phyloP scores from a whole-genome alignment of 2,888 invertebrate species.

The Ophion ellenae region DNA sequence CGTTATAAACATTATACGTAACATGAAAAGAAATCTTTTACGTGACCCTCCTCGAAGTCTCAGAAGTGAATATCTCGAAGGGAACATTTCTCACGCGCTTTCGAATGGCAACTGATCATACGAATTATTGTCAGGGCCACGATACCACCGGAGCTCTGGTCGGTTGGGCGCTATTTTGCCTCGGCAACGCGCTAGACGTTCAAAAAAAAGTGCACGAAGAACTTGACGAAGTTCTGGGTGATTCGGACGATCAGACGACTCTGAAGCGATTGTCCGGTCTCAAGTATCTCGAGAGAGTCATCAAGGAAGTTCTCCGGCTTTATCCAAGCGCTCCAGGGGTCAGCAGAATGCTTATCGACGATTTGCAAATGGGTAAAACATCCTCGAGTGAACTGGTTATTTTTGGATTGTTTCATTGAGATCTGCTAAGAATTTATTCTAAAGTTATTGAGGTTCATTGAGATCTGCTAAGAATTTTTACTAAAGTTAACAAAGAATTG shows the following conservation, averaged over 20 bases:
- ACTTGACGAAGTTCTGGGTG: conserved; percentile 82
- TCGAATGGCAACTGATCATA: neutral
- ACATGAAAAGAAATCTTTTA: too few species aligned
- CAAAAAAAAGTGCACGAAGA: conserved; percentile 76
- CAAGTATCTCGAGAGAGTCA: conserved; percentile 78
- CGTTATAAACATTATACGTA: too few species aligned
- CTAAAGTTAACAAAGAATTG: too few species aligned
- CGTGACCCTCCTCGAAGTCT: too few species aligned
- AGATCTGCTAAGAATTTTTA: too few species aligned
- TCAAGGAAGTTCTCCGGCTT: conserved; percentile 86
- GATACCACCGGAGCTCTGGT: conserved; percentile 85
- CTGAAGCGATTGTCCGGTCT: conserved; percentile 78
- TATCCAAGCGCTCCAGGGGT: conserved; percentile 85
- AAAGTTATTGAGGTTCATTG: too few species aligned
- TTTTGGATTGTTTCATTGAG: too few species aligned
- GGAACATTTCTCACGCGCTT: too few species aligned
- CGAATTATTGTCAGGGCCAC: conserved; percentile 81
- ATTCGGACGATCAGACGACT: conserved; percentile 73
- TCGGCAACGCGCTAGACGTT: conserved; percentile 83
- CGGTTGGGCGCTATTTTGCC: conserved; percentile 84
- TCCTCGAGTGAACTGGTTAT: too few species aligned
- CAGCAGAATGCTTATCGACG: conserved; percentile 83
- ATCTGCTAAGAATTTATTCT: too few species aligned
- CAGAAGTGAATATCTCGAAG: neutral
- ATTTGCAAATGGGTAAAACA: conserved; percentile 81